Conservation (phyloP, 2,888 invertebrate genomes). For the Rhynchonema sp. region DNA sequence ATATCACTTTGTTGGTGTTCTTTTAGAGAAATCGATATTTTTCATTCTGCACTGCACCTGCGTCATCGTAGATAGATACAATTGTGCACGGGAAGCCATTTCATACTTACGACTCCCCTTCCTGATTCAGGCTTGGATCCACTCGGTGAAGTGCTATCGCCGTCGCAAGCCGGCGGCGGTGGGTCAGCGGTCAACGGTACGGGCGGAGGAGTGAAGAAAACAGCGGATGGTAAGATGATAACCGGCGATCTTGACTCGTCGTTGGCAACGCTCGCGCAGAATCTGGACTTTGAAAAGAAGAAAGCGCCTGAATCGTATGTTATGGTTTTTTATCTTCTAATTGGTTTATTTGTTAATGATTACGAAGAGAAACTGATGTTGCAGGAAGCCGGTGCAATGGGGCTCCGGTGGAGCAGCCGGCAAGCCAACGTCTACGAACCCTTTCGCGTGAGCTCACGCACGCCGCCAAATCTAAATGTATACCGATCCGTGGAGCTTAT, state of each 20-base stretch:
- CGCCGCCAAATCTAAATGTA: no score
- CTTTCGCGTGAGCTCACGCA: no score
- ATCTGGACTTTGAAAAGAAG: neutral
- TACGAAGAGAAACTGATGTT: neutral
- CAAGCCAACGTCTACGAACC: neutral
- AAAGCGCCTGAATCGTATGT: neutral
- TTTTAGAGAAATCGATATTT: no score
- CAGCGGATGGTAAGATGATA: no score
- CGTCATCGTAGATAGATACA: no score
- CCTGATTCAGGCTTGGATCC: slow-evolving; percentile 1
- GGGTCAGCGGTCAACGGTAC: neutral
- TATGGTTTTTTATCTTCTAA: neutral
- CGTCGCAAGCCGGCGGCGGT: neutral
- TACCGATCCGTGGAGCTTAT: no score
- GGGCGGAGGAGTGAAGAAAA: no score
- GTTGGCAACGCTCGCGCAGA: neutral
- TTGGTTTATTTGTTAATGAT: neutral
- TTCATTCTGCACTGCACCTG: no score
- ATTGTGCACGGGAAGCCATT: no score
- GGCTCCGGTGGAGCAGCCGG: neutral
- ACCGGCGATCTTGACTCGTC: neutral
- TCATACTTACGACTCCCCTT: no score
- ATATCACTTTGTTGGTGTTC: no score
- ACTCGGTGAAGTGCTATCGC: slow-evolving; percentile 6
- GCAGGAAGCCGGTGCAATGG: neutral